Conservation (phyloP, 2,888 invertebrate genomes). For the Scaptomyza flava region DNA sequence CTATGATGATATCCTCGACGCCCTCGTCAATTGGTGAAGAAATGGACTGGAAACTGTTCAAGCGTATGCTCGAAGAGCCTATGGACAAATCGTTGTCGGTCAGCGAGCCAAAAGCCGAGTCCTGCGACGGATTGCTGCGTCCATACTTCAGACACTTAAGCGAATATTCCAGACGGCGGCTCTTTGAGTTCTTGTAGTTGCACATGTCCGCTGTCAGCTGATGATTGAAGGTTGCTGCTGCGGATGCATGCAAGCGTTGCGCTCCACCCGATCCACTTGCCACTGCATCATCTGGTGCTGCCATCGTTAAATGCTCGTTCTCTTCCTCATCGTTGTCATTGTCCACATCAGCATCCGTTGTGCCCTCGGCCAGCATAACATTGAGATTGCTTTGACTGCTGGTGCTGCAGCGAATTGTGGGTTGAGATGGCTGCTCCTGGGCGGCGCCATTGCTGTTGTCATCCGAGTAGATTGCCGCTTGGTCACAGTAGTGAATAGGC, state of each 20-base stretch:
- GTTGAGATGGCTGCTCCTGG: constrained; percentile 66
- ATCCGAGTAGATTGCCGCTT: constrained; percentile 82
- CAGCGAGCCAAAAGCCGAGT: constrained; percentile 84
- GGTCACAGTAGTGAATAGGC: constrained; percentile 84
- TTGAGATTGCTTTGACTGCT: constrained; percentile 76
- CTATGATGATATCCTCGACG: constrained; percentile 84
- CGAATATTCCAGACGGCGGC: constrained; percentile 84
- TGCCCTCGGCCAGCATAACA: constrained; percentile 58
- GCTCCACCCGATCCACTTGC: constrained; percentile 63
- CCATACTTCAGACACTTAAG: constrained; percentile 84
- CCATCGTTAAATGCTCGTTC: constrained; percentile 12
- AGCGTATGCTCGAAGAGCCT: constrained; percentile 84
- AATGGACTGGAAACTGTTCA: constrained; percentile 84
- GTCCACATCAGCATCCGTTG: constrained; percentile 14
- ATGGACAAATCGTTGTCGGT: constrained; percentile 84
- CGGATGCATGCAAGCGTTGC: constrained; percentile 50
- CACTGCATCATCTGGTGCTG: constrained; percentile 48
- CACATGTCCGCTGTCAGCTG: constrained; percentile 84
- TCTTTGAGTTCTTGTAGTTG: constrained; percentile 84
- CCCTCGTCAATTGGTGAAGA: constrained; percentile 85
- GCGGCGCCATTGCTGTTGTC: constrained; percentile 70
- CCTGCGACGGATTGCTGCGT: constrained; percentile 84
- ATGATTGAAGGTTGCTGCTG: constrained; percentile 78
- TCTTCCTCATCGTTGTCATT: not conserved
- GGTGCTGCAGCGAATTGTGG: constrained; percentile 63